Conservation (phyloP, 2,888 invertebrate genomes). For the Callyntrura guangdongensis region DNA sequence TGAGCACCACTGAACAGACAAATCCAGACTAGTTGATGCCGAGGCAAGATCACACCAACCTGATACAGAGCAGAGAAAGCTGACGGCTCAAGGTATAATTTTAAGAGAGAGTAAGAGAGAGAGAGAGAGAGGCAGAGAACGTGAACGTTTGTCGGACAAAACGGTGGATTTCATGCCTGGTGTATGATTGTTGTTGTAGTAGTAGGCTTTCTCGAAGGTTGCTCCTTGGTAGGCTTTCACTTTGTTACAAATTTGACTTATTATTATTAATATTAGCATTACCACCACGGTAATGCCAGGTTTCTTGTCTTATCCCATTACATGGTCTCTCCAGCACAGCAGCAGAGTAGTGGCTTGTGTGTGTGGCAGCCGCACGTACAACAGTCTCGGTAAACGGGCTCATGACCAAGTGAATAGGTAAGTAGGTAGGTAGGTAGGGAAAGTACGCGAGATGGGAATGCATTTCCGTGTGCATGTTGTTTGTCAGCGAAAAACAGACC, state of each 20-base stretch:
- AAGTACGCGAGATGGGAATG: too few species aligned
- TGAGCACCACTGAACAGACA: constrained; percentile 68
- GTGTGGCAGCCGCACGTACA: too few species aligned
- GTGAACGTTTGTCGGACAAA: constrained; percentile 41
- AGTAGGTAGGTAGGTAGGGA: too few species aligned
- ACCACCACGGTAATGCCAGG: background rate
- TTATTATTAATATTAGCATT: constrained; percentile 1
- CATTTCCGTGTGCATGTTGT: too few species aligned
- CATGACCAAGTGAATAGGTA: too few species aligned
- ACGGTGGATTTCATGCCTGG: constrained; percentile 13
- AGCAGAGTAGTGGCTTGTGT: too few species aligned
- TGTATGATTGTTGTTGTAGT: background rate
- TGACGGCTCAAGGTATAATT: constrained; percentile 46
- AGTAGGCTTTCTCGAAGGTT: background rate
- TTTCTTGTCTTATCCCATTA: too few species aligned
- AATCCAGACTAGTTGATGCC: constrained; percentile 71
- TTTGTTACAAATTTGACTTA: constrained; percentile 6
- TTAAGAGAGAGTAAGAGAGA: constrained; percentile 3
- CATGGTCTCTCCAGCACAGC: too few species aligned
- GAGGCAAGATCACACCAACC: constrained; percentile 57
- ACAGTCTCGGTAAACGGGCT: too few species aligned
- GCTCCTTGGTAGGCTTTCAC: constrained; percentile 35
- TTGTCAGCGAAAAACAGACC: too few species aligned
- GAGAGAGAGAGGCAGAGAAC: too few species aligned
- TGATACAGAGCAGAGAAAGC: constrained; percentile 47